phyloP scores from a whole-genome alignment of 2,113 vertebrate species.

The Garra rufa region DNA sequence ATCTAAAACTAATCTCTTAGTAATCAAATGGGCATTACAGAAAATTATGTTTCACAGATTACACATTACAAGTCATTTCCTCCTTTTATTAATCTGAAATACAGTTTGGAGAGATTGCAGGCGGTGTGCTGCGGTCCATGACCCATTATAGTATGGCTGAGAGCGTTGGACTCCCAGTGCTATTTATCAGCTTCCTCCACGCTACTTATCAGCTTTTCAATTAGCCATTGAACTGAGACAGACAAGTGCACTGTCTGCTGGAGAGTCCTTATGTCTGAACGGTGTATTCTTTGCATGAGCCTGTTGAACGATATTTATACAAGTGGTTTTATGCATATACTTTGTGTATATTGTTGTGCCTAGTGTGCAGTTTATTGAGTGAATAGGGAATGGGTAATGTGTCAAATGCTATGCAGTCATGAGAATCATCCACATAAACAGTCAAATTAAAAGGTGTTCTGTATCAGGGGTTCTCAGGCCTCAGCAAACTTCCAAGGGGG shows the following conservation, averaged over 20 bases:
- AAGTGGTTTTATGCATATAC: not conserved
- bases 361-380: not conserved
- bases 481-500: not conserved
- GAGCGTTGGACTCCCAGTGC: not conserved
- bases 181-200: slow-evolving; percentile 32
- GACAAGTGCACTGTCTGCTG: not conserved
- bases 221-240: slow-evolving; percentile 3
- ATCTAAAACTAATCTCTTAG: not conserved
- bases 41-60: not conserved
- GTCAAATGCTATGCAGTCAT: not conserved
- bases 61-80: slow-evolving; percentile 1
- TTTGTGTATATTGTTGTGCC: not conserved
- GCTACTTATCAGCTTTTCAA: slow-evolving; percentile 46
- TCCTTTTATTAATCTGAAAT: slow-evolving; percentile 2
- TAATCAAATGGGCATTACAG: not conserved
- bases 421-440: not conserved
- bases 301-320: not conserved
- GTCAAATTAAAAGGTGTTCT: not conserved
- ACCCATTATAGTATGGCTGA: slow-evolving; percentile 22
- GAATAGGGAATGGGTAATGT: not conserved
- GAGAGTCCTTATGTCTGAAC: slow-evolving; percentile 26
- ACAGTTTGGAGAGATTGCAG: slow-evolving; percentile 4
- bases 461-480: not conserved
- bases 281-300: not conserved
- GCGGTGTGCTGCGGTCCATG: not conserved